Conservation (phyloP, 2,888 invertebrate species). For the Gastrophysa polygoni region DNA sequence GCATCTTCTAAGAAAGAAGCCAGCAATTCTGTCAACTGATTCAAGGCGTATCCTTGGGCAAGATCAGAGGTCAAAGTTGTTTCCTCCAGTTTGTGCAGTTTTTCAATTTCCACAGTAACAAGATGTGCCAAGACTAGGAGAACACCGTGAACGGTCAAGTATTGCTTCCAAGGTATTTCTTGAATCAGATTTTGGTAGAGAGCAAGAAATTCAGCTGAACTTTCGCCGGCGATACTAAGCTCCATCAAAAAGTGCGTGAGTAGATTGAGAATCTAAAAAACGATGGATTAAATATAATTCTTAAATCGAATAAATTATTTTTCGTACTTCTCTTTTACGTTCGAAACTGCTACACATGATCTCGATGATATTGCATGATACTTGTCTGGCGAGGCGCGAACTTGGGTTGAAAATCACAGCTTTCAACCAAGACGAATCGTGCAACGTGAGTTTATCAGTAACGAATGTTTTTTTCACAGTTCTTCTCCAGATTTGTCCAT, state of each 20-base stretch:
- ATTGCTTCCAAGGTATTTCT: constrained; percentile 92
- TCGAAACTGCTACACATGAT: constrained; percentile 75
- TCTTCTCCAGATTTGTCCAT: constrained; percentile 71
- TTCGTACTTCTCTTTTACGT: constrained; percentile 65
- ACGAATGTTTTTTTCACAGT: constrained; percentile 41
- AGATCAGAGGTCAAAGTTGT: constrained; percentile 92
- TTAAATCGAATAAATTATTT: neutral
- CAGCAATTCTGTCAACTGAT: constrained; percentile 83
- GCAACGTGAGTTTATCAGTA: constrained; percentile 66
- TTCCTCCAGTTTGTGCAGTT: constrained; percentile 87
- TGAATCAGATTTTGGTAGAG: constrained; percentile 86
- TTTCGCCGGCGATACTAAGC: constrained; percentile 87
- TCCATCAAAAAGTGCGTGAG: constrained; percentile 88
- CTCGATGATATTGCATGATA: constrained; percentile 88
- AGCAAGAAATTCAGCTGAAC: constrained; percentile 87
- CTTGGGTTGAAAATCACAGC: constrained; percentile 92
- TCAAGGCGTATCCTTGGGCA: constrained; percentile 90
- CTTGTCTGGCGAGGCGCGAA: constrained; percentile 85
- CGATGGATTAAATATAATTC: neutral
- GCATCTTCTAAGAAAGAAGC: constrained; percentile 87
- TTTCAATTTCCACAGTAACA: constrained; percentile 86
- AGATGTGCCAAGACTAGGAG: constrained; percentile 83
- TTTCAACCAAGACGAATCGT: constrained; percentile 83
- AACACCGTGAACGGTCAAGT: constrained; percentile 80
- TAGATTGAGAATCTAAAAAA: constrained; percentile 72